Evolutionary conservation across 2,113 vertebrate species (phyloP).

Genomic region (Paracanthobrama guichenoti): DNA sequence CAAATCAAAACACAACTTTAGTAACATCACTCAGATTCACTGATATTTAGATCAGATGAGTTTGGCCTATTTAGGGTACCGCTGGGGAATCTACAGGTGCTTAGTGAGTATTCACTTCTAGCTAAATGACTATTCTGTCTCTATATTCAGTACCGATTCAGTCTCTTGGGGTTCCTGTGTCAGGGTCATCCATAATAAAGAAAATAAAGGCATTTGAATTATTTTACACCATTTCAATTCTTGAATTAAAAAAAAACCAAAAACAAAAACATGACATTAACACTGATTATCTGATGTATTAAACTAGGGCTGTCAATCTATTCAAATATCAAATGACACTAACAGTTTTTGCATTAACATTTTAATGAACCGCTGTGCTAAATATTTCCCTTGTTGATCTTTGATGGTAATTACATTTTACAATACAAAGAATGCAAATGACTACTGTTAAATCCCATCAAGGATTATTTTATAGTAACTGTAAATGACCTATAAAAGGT

Average conservation of each 20-base stretch:
- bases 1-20: slow-evolving; percentile 40
- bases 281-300: not conserved
- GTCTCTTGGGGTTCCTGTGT: slow-evolving; percentile 70
- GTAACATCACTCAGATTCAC: slow-evolving; percentile 7
- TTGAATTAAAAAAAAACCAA: not conserved
- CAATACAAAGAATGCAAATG: not conserved
- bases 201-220: slow-evolving; percentile 49
- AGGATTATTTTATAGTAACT: not conserved
- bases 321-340: too few relatives aligned
- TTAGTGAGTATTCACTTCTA: slow-evolving; percentile 34
- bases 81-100: slow-evolving; percentile 10
- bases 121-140: slow-evolving; percentile 33
- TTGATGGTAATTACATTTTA: not conserved
- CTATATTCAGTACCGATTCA: slow-evolving; percentile 70
- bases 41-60: not conserved
- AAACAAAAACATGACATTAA: not conserved
- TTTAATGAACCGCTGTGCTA: not conserved
- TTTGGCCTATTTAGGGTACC: not conserved
- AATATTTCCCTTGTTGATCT: not conserved
- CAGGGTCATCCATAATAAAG: slow-evolving; percentile 53
- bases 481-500: not conserved
- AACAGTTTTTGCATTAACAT: not conserved
- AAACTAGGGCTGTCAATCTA: not conserved
- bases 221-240: not conserved
- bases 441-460: not conserved